Base-by-base conservation (phyloP, 2,888 invertebrate species). In the Anarsia innoxiella region DNA sequence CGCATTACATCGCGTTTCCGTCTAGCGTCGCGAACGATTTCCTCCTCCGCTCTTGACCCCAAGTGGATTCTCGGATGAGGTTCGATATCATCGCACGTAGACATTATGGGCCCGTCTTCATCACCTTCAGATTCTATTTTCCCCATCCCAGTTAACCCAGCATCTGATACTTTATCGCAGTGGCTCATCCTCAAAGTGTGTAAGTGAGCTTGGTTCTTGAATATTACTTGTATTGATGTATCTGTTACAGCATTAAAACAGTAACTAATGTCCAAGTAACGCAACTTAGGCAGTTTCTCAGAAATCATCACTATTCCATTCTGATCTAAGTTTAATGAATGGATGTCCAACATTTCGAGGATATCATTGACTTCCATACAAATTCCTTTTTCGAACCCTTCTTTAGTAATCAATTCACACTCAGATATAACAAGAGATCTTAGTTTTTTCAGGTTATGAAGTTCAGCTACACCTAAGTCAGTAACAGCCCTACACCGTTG, bases 231-330 rank as follows among this genome's bases (percentile, higher is more conserved):
- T 36, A 92, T 78, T 11, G 88, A 88, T 40, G 82, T 80, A 56
- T 93, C 91, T 2, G 91, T 91, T 1, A 92, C 88, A n/a, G 88
- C 89, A 71, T 88, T 89, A 47, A 90, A 88, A 59, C 92, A 92
- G 48, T 88, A 89, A 40, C 89, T 89, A 30, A 93, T 60, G 59
- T 92, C 89, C 12, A 93, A 72, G 12, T 80, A 66, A 0, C 73
- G 80, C 28, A 93, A 68, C 40, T 87, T 86, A 1, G 86, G 86
- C 37, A 91, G 71, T 46, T 78, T 83, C 50, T 86, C 83, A 5
- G 90, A 88, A 38, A 92, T 79, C 54, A 80, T 76, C 36, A 88
- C 86, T 3, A 92, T 71, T 15, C 88, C 87, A 45, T 75, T 77
- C 56, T 92, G 89, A 52, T 88, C 88, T 23, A 92, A 73, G 53